Conservation (phyloP, 2,888 invertebrate genomes). For the Chorisops tibialis region DNA sequence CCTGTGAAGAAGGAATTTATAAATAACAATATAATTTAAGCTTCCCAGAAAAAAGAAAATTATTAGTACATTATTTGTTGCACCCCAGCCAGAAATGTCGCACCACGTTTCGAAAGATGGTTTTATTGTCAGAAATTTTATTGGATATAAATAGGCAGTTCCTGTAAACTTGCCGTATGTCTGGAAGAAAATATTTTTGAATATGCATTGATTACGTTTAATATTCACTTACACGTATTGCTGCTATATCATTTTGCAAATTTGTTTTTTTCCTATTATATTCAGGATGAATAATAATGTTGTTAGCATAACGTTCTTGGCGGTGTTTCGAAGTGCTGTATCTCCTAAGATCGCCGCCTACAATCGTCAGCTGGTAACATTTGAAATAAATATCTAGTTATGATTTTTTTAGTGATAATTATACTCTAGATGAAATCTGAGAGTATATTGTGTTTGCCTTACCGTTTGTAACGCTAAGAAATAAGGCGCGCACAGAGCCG, state of each 20-base stretch:
- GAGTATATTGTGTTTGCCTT: no score
- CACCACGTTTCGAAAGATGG: neutral
- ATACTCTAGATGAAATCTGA: no score
- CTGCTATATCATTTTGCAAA: neutral
- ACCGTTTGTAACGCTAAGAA: no score
- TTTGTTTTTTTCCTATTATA: neutral
- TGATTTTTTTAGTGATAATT: no score
- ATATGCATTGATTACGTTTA: no score
- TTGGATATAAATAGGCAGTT: neutral
- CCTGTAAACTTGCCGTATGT: neutral
- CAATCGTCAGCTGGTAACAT: no score
- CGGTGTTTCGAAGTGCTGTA: neutral
- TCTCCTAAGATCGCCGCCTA: no score
- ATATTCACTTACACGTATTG: neutral
- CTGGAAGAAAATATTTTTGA: neutral
- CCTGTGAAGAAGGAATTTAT: neutral
- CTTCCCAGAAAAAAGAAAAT: neutral
- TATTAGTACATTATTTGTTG: neutral
- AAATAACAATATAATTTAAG: neutral
- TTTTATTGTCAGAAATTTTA: neutral
- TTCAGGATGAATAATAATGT: neutral
- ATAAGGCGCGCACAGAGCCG: no score
- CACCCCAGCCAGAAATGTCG: slow-evolving; percentile 1
- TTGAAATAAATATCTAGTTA: no score
- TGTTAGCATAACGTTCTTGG: neutral